Evolutionary conservation across 2,113 vertebrate species (phyloP), one percentile per base, ranked within the genome.

Genomic region (Pseudopodoces humilis): DNA sequence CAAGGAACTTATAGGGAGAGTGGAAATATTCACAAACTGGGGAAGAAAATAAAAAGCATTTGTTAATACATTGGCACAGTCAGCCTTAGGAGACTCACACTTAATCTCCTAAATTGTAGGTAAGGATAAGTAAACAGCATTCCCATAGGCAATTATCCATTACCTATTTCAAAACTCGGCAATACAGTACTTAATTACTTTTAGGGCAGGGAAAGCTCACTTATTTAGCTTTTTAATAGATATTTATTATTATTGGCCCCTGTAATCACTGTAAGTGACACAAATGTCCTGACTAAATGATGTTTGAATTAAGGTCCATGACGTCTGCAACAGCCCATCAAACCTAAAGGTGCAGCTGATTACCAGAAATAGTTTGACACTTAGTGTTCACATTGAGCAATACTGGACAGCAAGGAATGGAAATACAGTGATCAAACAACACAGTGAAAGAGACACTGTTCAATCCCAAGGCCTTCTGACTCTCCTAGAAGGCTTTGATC

Each of bases 41-140:
- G 31, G 50, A 90, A 80, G n/a, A 85, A 87, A 82, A 91, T 31
- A 68, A 90, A 84, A 90, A 55, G 0, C 4, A 15, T 70, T 91
- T 81, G 31, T 88, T 87, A 87, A 65, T 65, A 63, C 47, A 75
- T 44, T 56, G 63, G 17, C n/a, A 79, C 22, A 65, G 30, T 58
- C 25, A 76, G 72, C 6, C 13, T 63, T 44, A 47, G 30, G 52
- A 91, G 43, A 75, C 22, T 74, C 77, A 64, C 10, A 80, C 21
- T 71, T 71, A 76, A 82, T 89, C 69, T 88, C 17, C 49, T 78
- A 39, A 86, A 71, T 41, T 81, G 52, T 91, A 86, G 23, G 47
- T 86, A 70, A 78, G 27, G 78, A 71, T 59, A 96, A 89, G 72
- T 84, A 95, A 91, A 81, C 37, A 84, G 5, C 72, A 75, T 83